These are phyloP conservation scores for Neodontobutis hainanensis DNA, from an alignment of 2,113 vertebrate genomes.

Conservation along the genomic window DNA sequence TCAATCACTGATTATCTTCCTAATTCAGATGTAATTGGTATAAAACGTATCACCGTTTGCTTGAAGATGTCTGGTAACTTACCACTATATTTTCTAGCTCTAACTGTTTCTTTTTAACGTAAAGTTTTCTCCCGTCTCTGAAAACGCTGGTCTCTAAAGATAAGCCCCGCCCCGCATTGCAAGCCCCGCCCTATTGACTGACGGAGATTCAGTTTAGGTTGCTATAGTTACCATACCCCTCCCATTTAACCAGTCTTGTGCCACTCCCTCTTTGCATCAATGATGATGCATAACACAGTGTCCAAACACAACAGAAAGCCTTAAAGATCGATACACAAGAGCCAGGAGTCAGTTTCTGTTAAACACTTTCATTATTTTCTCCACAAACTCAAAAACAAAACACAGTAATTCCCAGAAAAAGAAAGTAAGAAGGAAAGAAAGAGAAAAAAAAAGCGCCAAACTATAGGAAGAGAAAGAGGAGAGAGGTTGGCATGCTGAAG, in stretches of 20 bases:
- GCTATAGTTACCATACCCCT: conserved; percentile 55
- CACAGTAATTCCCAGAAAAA: conserved; percentile 67
- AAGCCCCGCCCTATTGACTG: conserved; percentile 16
- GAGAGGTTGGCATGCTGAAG: conserved; percentile 74
- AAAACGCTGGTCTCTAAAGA: conserved; percentile 13
- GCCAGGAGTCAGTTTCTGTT: conserved; percentile 58
- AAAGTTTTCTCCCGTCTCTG: background rate
- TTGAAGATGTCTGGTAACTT: too few relatives aligned
- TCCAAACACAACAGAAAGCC: conserved; percentile 10
- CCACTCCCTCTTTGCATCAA: conserved; percentile 51
- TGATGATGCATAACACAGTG: conserved; percentile 33
- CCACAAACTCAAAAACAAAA: conserved; percentile 73
- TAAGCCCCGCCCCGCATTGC: conserved; percentile 10
- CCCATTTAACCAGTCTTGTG: conserved; percentile 36
- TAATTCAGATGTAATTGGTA: background rate
- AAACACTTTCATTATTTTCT: conserved; percentile 78
- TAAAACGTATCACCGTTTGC: background rate
- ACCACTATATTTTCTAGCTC: too few relatives aligned
- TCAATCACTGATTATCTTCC: background rate
- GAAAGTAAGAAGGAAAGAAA: conserved; percentile 43
- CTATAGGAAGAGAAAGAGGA: conserved; percentile 63
- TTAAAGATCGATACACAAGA: conserved; percentile 37
- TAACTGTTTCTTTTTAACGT: too few relatives aligned
- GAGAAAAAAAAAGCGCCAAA: conserved; percentile 48
- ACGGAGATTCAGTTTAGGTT: conserved; percentile 50